Conservation (phyloP, 1,140 invertebrate genomes). For the Drosophila serrata region DNA sequence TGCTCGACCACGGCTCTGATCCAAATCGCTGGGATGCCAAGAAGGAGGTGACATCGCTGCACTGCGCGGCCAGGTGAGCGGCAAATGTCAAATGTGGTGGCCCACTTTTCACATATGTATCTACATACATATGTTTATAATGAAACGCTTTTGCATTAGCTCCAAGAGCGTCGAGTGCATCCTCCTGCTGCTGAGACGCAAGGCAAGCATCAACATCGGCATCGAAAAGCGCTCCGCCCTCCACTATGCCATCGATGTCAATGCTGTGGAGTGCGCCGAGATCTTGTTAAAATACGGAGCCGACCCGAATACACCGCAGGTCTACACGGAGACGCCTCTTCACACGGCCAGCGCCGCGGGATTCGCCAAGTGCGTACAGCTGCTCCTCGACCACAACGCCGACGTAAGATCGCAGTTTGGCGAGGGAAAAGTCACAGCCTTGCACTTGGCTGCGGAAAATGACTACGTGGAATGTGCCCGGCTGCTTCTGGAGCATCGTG, state of each 20-base stretch:
- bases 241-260: constrained; percentile 91
- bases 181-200: constrained; percentile 88
- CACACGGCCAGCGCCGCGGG: constrained; percentile 93
- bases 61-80: constrained; percentile 89
- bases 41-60: constrained; percentile 90
- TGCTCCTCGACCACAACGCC: constrained; percentile 90
- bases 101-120: neutral
- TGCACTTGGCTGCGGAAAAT: constrained; percentile 93
- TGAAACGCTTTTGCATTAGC: constrained; percentile 60
- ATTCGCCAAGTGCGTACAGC: constrained; percentile 88
- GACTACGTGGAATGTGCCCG: constrained; percentile 90
- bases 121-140: constrained; percentile 1
- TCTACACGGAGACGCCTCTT: constrained; percentile 93
- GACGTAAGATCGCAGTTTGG: constrained; percentile 91
- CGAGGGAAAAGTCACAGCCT: constrained; percentile 88
- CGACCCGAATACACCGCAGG: constrained; percentile 92
- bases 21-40: constrained; percentile 89
- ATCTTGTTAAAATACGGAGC: constrained; percentile 90
- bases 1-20: constrained; percentile 89
- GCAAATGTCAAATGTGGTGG: neutral
- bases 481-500: constrained; percentile 90
- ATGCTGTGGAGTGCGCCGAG: constrained; percentile 89
- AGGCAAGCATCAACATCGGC: constrained; percentile 91
- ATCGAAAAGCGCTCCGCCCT: constrained; percentile 89
- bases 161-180: constrained; percentile 87